Conservation (phyloP, 37 sponge, comb jelly and placozoan species). For the Hexactinellida sp. region DNA sequence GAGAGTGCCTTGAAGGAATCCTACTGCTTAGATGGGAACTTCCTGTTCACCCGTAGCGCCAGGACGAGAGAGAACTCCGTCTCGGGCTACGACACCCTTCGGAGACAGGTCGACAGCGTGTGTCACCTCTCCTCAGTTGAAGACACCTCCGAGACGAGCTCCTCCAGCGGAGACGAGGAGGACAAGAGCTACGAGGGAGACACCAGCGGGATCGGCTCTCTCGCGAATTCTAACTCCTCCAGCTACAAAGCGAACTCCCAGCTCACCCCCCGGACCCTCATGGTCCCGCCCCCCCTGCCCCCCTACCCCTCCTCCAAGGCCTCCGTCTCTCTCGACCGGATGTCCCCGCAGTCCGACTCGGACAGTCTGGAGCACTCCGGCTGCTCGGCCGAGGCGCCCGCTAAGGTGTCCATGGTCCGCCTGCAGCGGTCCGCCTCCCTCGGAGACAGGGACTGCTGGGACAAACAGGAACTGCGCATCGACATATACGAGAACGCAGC, state of each 20-base stretch:
- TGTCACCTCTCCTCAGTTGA: neutral
- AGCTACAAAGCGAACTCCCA: neutral
- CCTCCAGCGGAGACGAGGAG: neutral
- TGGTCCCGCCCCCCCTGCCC: neutral
- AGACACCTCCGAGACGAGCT: neutral
- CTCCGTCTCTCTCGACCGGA: neutral
- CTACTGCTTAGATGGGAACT: neutral
- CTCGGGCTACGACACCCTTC: neutral
- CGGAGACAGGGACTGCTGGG: neutral
- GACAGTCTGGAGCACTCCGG: neutral
- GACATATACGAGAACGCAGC: neutral
- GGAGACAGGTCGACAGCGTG: neutral
- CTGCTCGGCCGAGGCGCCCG: neutral
- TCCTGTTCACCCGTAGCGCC: neutral
- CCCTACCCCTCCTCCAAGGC: neutral
- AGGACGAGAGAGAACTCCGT: neutral
- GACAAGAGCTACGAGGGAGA: constrained; percentile 12
- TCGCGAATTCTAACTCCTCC: neutral
- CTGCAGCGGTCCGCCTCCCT: neutral
- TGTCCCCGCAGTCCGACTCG: neutral
- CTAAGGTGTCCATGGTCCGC: neutral
- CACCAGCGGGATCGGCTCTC: constrained; percentile 4
- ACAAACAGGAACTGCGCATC: neutral
- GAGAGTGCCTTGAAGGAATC: constrained; percentile 6
- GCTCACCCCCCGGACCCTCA: neutral